A percentile compares a stretch with the other conserved stretches of the same genome.
Evolutionary conservation across 2,113 vertebrate species (phyloP).

Genomic region (Prolemur simus): DNA sequence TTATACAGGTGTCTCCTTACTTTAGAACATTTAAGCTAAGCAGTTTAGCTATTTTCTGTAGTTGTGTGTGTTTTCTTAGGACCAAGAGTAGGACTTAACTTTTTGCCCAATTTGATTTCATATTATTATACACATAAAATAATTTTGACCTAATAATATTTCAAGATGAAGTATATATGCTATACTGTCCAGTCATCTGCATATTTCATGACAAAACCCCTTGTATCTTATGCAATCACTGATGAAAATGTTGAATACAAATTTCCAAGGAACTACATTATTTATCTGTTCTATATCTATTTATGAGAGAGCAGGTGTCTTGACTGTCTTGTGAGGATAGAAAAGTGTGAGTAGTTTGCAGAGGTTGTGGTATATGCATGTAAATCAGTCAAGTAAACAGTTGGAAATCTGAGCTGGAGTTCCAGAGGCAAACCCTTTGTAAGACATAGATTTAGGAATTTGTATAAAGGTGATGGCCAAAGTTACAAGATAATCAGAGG

Average conservation of each 20-base stretch:
- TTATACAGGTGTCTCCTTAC: background rate
- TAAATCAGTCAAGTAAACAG: background rate
- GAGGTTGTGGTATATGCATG: background rate
- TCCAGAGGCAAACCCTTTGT: background rate
- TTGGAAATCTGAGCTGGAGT: background rate
- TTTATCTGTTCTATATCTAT: background rate
- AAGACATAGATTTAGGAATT: background rate
- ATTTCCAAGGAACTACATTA: background rate
- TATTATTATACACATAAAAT: background rate
- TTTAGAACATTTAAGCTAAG: background rate
- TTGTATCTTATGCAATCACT: background rate
- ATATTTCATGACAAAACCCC: slow-evolving; percentile 17
- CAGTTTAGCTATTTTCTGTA: background rate
- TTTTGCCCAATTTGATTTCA: background rate
- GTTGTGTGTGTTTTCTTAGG: background rate
- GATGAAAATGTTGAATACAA: background rate
- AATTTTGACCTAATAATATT: background rate
- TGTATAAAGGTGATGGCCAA: background rate
- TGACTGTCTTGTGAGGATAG: background rate
- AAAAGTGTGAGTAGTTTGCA: background rate
- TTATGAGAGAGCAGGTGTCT: background rate
- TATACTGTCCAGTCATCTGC: background rate
- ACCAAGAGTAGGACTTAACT: background rate
- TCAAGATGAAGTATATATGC: background rate
- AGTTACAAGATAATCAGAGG: background rate